Percentiles rank a stretch among this genome's conserved stretches.
Evolutionary conservation across 1,140 invertebrate genomes (phyloP).

Genomic region (Sweltsa coloradensis): DNA sequence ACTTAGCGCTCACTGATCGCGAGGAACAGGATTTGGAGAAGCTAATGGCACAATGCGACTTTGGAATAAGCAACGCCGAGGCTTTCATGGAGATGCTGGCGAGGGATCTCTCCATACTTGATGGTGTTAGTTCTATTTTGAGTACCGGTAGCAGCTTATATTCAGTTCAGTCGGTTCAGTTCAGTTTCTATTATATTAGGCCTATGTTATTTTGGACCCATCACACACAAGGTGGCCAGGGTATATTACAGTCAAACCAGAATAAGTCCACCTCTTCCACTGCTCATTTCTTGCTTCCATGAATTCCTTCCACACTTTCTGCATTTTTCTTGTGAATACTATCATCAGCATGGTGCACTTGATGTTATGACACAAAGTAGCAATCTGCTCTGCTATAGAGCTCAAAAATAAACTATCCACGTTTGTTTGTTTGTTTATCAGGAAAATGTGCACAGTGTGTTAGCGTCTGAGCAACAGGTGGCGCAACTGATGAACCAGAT

Average conservation of each 20-base stretch:
- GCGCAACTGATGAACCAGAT: slow-evolving; percentile 73
- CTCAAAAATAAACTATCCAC: too few relatives aligned
- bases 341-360: too few relatives aligned
- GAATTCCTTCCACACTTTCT: too few relatives aligned
- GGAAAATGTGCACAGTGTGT: slow-evolving; percentile 76
- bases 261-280: too few relatives aligned
- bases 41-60: slow-evolving; percentile 60
- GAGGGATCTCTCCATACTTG: slow-evolving; percentile 67
- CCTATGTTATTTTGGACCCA: too few relatives aligned
- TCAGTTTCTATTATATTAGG: slow-evolving; percentile 1
- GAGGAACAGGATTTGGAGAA: slow-evolving; percentile 67
- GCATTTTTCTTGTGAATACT: too few relatives aligned
- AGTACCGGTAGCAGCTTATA: background rate
- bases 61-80: slow-evolving; percentile 75
- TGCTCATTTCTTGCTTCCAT: too few relatives aligned
- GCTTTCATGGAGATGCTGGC: slow-evolving; percentile 72
- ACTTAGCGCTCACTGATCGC: slow-evolving; percentile 70
- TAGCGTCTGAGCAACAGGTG: slow-evolving; percentile 73
- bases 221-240: slow-evolving; percentile 1
- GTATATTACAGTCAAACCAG: too few relatives aligned
- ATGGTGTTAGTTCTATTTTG: slow-evolving; percentile 45
- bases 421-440: slow-evolving; percentile 28
- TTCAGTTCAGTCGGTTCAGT: background rate
- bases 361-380: too few relatives aligned
- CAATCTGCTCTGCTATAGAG: too few relatives aligned